phyloP scores from a whole-genome alignment of 2,888 invertebrate genomes.

The Netelia inedita region DNA sequence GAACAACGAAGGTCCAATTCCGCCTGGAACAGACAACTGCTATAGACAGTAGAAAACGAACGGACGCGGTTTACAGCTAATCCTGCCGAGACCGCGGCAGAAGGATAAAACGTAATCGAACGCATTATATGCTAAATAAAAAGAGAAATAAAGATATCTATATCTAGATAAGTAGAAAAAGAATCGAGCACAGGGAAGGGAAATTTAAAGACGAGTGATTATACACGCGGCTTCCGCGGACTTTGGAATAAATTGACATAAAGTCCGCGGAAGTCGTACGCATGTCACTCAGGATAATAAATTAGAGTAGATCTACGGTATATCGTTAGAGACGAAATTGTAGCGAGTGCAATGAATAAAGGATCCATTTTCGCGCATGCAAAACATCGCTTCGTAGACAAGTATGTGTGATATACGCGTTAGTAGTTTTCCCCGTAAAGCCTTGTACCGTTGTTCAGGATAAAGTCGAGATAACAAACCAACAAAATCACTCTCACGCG shows the following conservation, averaged over 20 bases:
- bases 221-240: conserved; percentile 65
- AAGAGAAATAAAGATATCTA: conserved; percentile 53
- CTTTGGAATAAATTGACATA: conserved; percentile 64
- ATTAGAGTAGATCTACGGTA: too few species aligned
- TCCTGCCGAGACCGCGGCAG: conserved; percentile 57
- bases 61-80: conserved; percentile 2
- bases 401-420: not conserved
- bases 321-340: too few species aligned
- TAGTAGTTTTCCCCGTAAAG: conserved; percentile 14
- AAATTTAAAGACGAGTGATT: not conserved
- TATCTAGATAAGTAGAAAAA: not conserved
- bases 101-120: conserved; percentile 17
- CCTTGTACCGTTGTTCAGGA: conserved; percentile 6
- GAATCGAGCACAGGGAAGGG: not conserved
- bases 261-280: conserved; percentile 59
- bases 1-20: conserved; percentile 83
- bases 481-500: conserved; percentile 55
- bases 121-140: conserved; percentile 60
- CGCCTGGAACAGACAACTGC: conserved; percentile 82
- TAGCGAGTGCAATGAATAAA: too few species aligned
- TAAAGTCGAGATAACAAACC: conserved; percentile 36
- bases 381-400: conserved; percentile 19
- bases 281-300: not conserved
- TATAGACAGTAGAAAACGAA: conserved; percentile 77
- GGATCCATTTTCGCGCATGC: not conserved